Evolutionary conservation across 1,140 invertebrate genomes (phyloP).

Genomic region (Mizuhopecten yessoensis): DNA sequence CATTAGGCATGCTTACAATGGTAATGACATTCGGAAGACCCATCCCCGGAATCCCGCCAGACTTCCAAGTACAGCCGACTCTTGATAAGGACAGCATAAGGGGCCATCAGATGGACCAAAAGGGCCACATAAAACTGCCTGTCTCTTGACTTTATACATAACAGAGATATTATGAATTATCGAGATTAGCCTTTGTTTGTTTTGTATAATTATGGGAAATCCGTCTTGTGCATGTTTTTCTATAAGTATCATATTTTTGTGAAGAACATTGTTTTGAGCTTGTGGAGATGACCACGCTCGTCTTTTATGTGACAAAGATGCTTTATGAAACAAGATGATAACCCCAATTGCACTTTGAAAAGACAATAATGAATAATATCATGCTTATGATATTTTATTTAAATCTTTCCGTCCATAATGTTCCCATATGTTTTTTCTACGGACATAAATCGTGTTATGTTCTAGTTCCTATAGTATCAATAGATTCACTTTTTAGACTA

Average conservation of each 20-base stretch:
- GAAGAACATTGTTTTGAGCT: neutral
- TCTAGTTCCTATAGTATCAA: no score
- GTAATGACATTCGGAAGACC: neutral
- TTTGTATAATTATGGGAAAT: neutral
- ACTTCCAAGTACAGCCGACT: conserved; percentile 1
- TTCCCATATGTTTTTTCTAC: no score
- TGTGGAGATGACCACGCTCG: neutral
- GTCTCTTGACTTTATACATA: neutral
- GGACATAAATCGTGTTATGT: no score
- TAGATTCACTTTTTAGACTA: no score
- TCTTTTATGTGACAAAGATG: no score
- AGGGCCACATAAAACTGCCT: neutral
- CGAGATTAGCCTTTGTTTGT: neutral
- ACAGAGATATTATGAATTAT: neutral
- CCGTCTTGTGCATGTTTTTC: neutral
- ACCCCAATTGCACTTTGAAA: no score
- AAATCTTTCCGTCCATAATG: no score
- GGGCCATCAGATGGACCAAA: neutral
- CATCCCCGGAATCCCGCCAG: neutral
- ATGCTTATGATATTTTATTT: no score
- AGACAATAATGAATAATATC: no score
- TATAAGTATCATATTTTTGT: neutral
- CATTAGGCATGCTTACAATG: conserved; percentile 5
- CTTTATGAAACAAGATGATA: no score
- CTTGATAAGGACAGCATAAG: neutral